Percentiles rank a stretch among this genome's conserved stretches.
Evolutionary conservation across 1,140 invertebrate species (phyloP).

Genomic region (Dendrolimus kikuchii): DNA sequence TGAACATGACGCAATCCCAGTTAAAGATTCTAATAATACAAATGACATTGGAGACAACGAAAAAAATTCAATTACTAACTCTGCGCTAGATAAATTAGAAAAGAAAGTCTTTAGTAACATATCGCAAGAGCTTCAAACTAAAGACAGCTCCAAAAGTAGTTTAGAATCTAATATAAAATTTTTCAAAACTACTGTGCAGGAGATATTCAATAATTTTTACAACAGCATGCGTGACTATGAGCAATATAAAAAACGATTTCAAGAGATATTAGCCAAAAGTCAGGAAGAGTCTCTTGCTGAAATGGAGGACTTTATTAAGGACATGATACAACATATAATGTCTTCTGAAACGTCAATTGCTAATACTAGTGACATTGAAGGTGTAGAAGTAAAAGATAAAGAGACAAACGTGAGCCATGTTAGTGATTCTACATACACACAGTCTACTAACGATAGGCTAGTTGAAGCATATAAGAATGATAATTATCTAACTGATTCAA

Average conservation of each 20-base stretch:
- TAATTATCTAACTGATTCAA: constrained; percentile 36
- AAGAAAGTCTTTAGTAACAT: constrained; percentile 36
- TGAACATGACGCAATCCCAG: constrained; percentile 40
- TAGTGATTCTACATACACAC: not conserved
- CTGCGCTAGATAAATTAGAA: constrained; percentile 44
- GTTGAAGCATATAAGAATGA: constrained; percentile 44
- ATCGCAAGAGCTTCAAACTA: constrained; percentile 41
- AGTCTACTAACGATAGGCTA: not conserved
- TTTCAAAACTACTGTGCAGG: constrained; percentile 48
- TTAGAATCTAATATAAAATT: constrained; percentile 52
- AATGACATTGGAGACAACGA: constrained; percentile 8
- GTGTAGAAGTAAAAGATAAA: constrained; percentile 6
- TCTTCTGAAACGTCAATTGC: constrained; percentile 31
- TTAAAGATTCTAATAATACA: constrained; percentile 35
- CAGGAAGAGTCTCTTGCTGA: constrained; percentile 33
- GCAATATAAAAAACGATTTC: constrained; percentile 43
- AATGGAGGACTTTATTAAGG: constrained; percentile 52
- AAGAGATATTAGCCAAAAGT: constrained; percentile 42
- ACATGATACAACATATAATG: constrained; percentile 44
- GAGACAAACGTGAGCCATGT: constrained; percentile 2
- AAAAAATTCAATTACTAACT: constrained; percentile 30
- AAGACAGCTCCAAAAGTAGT: constrained; percentile 25
- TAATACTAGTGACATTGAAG: constrained; percentile 6
- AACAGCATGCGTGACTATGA: constrained; percentile 51
- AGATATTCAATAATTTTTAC: constrained; percentile 54